Percentiles rank a stretch among this genome's conserved stretches.
These are phyloP conservation scores for Festucalex cinctus DNA, from an alignment of 2,113 vertebrate genomes.

Conservation along the genomic window DNA sequence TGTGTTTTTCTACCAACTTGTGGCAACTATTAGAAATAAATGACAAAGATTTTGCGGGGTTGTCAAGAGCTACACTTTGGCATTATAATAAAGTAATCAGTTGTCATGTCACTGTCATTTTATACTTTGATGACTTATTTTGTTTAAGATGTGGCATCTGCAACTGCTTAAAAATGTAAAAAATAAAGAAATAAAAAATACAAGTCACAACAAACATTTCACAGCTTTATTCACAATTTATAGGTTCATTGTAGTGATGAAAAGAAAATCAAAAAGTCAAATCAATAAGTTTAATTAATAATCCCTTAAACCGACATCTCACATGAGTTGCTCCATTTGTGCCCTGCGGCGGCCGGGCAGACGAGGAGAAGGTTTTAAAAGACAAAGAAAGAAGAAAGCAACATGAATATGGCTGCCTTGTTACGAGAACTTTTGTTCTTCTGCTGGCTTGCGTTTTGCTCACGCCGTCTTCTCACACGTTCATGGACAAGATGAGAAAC, in stretches of 20 bases:
- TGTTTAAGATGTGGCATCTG: neutral
- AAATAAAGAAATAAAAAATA: neutral
- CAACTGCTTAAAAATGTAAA: neutral
- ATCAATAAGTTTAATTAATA: neutral
- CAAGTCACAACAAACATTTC: neutral
- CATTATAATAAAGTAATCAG: neutral
- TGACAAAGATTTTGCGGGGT: no score
- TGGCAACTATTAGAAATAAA: neutral
- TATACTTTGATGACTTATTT: neutral
- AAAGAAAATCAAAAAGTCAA: constrained; percentile 22
- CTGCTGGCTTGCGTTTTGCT: neutral
- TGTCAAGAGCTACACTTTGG: neutral
- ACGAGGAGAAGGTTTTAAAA: neutral
- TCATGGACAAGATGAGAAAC: constrained; percentile 77
- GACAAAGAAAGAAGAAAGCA: neutral
- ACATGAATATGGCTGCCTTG: neutral
- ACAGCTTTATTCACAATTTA: constrained; percentile 30
- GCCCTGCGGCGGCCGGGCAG: neutral
- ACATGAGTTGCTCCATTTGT: constrained; percentile 18
- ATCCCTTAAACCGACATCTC: constrained; percentile 5
- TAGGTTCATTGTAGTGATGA: constrained; percentile 13
- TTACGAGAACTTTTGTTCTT: constrained; percentile 31
- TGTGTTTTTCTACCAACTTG: neutral
- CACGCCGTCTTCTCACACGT: constrained; percentile 57
- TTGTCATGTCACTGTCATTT: neutral